phyloP scores from a whole-genome alignment of 2,888 invertebrate species.

The Drosophila histrio region DNA sequence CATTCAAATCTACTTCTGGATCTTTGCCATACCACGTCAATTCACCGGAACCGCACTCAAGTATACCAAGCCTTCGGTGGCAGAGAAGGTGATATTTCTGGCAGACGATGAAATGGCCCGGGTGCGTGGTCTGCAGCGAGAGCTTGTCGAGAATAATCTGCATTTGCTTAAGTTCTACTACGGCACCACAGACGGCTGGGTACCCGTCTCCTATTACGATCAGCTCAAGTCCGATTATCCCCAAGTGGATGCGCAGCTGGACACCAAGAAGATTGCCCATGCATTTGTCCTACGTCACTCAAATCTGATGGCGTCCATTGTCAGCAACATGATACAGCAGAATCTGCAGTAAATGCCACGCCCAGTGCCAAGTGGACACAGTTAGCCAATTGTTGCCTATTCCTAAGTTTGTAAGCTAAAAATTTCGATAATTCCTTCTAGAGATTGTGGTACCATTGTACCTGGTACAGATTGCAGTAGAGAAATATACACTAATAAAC shows the following conservation, averaged over 20 bases:
- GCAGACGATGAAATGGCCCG: constrained; percentile 92
- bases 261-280: constrained; percentile 88
- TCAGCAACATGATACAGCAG: constrained; percentile 81
- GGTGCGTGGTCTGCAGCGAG: constrained; percentile 88
- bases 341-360: constrained; percentile 36
- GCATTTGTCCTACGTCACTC: constrained; percentile 91
- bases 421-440: background rate
- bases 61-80: constrained; percentile 86
- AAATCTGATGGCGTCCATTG: constrained; percentile 85
- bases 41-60: constrained; percentile 85
- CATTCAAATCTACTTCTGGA: constrained; percentile 86
- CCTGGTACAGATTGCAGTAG: background rate
- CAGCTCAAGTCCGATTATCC: constrained; percentile 87
- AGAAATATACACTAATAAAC: constrained; percentile 3
- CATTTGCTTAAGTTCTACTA: constrained; percentile 91
- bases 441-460: background rate
- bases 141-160: constrained; percentile 86
- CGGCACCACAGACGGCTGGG: constrained; percentile 92
- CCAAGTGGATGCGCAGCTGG: constrained; percentile 86
- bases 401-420: constrained; percentile 26
- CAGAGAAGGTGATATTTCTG: constrained; percentile 88
- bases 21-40: constrained; percentile 85
- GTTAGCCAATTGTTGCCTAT: constrained; percentile 48
- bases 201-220: constrained; percentile 89
- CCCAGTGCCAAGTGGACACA: background rate